phyloP scores from a whole-genome alignment of 2,888 invertebrate genomes.

The Schrankia costaestrigalis region DNA sequence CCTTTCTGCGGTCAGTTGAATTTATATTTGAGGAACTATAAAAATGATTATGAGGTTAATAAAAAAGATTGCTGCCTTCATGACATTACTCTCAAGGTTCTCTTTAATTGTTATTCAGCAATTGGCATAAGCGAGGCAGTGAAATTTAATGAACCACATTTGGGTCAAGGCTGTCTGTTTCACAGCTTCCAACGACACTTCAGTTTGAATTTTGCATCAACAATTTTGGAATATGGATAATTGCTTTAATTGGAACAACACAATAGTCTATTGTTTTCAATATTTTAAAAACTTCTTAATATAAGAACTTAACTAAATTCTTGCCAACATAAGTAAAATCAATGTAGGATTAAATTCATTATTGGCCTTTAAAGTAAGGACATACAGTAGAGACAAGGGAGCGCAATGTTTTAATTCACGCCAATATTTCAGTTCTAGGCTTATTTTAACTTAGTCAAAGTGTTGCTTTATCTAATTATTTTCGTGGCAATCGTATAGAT shows the following conservation, averaged over 20 bases:
- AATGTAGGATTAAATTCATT: too few species aligned
- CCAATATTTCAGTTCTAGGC: too few species aligned
- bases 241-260: conserved; percentile 21
- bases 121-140: conserved; percentile 61
- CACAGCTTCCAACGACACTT: conserved; percentile 30
- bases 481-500: conserved; percentile 21
- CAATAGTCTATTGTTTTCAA: conserved; percentile 20
- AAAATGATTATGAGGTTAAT: conserved; percentile 47
- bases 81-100: conserved; percentile 49
- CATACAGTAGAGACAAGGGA: too few species aligned
- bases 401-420: too few species aligned
- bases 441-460: conserved; percentile 5
- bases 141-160: conserved; percentile 68
- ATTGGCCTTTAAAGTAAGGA: too few species aligned
- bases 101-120: conserved; percentile 65
- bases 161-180: conserved; percentile 58
- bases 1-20: too few species aligned
- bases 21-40: conserved; percentile 41
- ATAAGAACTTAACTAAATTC: too few species aligned
- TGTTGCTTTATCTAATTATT: conserved; percentile 10
- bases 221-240: conserved; percentile 27
- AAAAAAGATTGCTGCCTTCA: conserved; percentile 48
- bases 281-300: too few species aligned
- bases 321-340: too few species aligned
- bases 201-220: conserved; percentile 29